Evolutionary conservation across 2,797 vertebrate species (phyloP).

Genomic region (Trachops cirrhosus): DNA sequence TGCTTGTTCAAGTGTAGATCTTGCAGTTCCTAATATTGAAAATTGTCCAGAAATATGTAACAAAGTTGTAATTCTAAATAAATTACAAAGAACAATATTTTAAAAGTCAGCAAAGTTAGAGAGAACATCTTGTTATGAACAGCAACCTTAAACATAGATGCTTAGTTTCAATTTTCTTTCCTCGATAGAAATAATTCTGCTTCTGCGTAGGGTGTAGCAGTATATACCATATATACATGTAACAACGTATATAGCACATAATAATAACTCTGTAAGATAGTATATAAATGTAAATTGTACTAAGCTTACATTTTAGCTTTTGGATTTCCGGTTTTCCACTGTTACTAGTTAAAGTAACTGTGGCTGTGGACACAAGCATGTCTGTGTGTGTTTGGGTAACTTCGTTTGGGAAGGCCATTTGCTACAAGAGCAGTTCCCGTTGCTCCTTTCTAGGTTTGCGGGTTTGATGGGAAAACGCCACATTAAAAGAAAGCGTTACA

Average conservation of each 20-base stretch:
- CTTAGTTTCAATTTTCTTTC: slow-evolving; percentile 46
- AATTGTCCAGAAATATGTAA: slow-evolving; percentile 43
- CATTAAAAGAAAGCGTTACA: not conserved
- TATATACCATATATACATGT: accelerated
- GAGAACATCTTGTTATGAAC: not conserved
- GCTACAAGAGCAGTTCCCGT: not conserved
- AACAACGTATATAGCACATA: not conserved
- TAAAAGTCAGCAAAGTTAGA: not conserved
- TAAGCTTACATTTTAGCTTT: slow-evolving; percentile 20
- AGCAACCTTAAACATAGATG: not conserved
- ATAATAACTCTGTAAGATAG: not conserved
- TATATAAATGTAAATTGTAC: slow-evolving; percentile 4
- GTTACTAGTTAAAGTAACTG: slow-evolving; percentile 40
- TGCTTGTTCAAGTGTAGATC: slow-evolving; percentile 9
- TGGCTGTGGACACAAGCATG: not conserved
- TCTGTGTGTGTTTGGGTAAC: not conserved
- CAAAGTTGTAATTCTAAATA: slow-evolving; percentile 25
- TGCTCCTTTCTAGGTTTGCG: slow-evolving; percentile 55
- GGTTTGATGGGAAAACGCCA: not conserved
- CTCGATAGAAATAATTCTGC: slow-evolving; percentile 12
- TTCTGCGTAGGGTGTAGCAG: not conserved
- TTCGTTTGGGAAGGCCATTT: not conserved
- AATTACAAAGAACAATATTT: slow-evolving; percentile 39
- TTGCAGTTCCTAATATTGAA: slow-evolving; percentile 54
- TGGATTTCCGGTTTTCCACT: slow-evolving; percentile 6